Conservation (phyloP, 2,113 vertebrate species). For the Gobius niger region DNA sequence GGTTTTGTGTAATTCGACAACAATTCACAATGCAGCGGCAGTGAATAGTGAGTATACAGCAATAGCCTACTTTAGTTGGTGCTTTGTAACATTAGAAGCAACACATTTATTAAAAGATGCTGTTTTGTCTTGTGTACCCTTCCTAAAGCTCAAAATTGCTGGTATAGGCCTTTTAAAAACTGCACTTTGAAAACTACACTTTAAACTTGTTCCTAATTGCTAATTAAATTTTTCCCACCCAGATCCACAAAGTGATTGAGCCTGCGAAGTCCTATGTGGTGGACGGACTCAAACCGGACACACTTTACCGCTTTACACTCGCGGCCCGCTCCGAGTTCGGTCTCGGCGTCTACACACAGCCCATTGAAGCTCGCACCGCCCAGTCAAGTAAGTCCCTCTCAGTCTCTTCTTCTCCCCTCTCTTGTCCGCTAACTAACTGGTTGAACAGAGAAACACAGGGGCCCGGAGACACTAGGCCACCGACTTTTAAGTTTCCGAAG, state of each 20-base stretch:
- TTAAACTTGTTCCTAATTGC: neutral
- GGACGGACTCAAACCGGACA: constrained; percentile 89
- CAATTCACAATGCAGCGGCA: neutral
- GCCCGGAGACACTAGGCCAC: constrained; percentile 31
- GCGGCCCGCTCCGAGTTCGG: constrained; percentile 90
- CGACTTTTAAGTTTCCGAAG: constrained; percentile 12
- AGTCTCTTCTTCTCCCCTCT: constrained; percentile 37
- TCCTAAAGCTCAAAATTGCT: too few species aligned
- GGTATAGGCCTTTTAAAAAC: too few species aligned
- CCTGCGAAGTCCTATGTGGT: constrained; percentile 85
- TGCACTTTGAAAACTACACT: too few species aligned
- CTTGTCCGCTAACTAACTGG: constrained; percentile 47
- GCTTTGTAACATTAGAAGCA: too few species aligned
- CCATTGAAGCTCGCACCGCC: constrained; percentile 86
- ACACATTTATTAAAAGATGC: too few species aligned
- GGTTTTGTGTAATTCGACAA: neutral
- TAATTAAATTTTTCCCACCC: constrained; percentile 18
- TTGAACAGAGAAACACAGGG: constrained; percentile 1
- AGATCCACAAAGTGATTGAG: constrained; percentile 87
- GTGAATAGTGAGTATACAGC: too few species aligned
- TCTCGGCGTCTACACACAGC: constrained; percentile 89
- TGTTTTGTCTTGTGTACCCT: too few species aligned
- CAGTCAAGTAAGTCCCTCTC: constrained; percentile 89
- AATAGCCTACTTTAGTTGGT: too few species aligned
- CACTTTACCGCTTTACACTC: constrained; percentile 85